phyloP scores from a whole-genome alignment of 2,797 vertebrate species.

The Hippocampus kuda region DNA sequence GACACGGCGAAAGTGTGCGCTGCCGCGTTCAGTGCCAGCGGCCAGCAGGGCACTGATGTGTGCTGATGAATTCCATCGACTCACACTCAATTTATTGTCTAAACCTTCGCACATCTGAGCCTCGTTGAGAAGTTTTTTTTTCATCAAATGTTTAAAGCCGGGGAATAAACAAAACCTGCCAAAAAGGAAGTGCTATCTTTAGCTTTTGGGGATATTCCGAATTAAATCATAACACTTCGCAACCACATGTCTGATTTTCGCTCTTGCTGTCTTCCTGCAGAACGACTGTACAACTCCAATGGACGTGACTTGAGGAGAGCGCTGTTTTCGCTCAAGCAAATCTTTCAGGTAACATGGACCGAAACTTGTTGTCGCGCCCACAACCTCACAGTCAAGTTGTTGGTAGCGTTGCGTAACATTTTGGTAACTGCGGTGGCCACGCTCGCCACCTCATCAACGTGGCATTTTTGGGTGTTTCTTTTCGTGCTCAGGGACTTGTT shows the following conservation, averaged over 20 bases:
- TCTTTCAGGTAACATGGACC: slow-evolving; percentile 82
- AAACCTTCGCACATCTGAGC: neutral
- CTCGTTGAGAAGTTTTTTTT: neutral
- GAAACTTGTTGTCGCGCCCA: neutral
- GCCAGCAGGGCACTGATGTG: slow-evolving; percentile 10
- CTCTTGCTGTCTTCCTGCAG: slow-evolving; percentile 57
- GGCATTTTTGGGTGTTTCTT: neutral
- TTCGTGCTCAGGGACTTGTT: neutral
- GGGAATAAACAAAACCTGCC: neutral
- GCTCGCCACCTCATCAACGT: neutral
- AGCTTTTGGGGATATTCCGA: neutral
- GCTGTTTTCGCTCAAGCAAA: slow-evolving; percentile 92
- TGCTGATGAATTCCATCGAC: slow-evolving; percentile 10
- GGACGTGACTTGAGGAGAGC: slow-evolving; percentile 89
- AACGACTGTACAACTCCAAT: slow-evolving; percentile 88
- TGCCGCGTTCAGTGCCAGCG: slow-evolving; percentile 17
- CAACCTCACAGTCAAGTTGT: neutral
- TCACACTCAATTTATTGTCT: slow-evolving; percentile 30
- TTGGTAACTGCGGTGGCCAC: neutral
- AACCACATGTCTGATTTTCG: slow-evolving; percentile 14
- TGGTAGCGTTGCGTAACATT: neutral
- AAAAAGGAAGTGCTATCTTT: neutral
- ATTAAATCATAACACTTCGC: neutral
- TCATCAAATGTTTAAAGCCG: neutral
- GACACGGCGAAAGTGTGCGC: slow-evolving; percentile 16